Percentiles rank a stretch among this genome's conserved stretches.
Evolutionary conservation across 2,113 vertebrate species (phyloP).

Genomic region (Sigmodon hispidus): DNA sequence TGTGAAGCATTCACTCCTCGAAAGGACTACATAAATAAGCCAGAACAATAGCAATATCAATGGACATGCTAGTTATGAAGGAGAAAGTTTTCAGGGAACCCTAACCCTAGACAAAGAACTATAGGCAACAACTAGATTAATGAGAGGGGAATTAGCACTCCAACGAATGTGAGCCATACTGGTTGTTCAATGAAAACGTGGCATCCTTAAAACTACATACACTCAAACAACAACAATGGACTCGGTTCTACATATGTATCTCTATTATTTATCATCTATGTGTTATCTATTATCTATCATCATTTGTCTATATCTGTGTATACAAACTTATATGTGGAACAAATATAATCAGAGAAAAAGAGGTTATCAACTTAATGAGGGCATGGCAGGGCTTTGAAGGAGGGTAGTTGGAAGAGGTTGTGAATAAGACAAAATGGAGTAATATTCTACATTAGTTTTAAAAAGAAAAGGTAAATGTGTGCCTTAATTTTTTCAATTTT

Average conservation of each 20-base stretch:
- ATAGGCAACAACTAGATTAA: background rate
- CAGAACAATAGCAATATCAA: background rate
- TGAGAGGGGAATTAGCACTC: background rate
- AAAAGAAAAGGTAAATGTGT: background rate
- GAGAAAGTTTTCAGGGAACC: background rate
- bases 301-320: background rate
- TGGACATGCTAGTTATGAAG: background rate
- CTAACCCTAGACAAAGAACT: background rate
- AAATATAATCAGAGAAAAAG: background rate
- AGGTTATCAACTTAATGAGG: background rate
- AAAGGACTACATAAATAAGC: background rate
- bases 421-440: background rate
- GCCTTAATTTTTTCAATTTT: background rate
- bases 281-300: too few relatives aligned
- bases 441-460: background rate
- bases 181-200: background rate
- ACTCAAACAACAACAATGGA: background rate
- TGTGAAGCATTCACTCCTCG: background rate
- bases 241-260: background rate
- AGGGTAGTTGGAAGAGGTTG: background rate
- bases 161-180: too few relatives aligned
- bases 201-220: background rate
- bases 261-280: background rate
- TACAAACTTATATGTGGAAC: too few relatives aligned
- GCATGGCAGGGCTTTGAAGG: fast-evolving